phyloP scores from a whole-genome alignment of 1,140 invertebrate genomes.

The Sarcophaga peregrina region DNA sequence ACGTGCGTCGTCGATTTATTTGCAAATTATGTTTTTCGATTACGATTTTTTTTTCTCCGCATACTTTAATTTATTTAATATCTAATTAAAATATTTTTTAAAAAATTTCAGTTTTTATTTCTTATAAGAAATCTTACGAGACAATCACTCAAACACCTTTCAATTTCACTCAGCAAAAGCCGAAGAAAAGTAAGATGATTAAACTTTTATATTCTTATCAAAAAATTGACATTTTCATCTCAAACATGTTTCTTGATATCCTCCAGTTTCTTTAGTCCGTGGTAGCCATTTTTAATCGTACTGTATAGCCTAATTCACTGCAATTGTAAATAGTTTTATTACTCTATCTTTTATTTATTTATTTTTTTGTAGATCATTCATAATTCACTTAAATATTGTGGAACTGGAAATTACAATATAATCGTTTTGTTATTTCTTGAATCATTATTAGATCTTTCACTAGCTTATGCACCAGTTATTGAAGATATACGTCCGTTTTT shows the following conservation, averaged over 20 bases:
- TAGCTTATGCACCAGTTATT: constrained; percentile 66
- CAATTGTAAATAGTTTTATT: no score
- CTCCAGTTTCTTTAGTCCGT: no score
- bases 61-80: no score
- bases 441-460: constrained; percentile 55
- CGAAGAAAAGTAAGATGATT: constrained; percentile 43
- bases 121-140: constrained; percentile 45
- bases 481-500: constrained; percentile 79
- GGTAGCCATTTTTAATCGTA: no score
- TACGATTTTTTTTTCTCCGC: not conserved
- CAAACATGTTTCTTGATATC: no score
- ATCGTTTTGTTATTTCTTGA: constrained; percentile 16
- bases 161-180: constrained; percentile 38
- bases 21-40: constrained; percentile 26
- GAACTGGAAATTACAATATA: constrained; percentile 13
- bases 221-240: not conserved
- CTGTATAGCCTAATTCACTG: no score
- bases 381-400: not conserved
- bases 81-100: not conserved
- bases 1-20: not conserved
- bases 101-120: constrained; percentile 43
- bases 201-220: not conserved
- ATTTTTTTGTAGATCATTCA: not conserved
- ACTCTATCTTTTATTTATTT: not conserved
- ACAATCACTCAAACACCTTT: constrained; percentile 32